Base-by-base conservation (phyloP, 2,888 invertebrate genomes). In the Calameuta pallipes region DNA sequence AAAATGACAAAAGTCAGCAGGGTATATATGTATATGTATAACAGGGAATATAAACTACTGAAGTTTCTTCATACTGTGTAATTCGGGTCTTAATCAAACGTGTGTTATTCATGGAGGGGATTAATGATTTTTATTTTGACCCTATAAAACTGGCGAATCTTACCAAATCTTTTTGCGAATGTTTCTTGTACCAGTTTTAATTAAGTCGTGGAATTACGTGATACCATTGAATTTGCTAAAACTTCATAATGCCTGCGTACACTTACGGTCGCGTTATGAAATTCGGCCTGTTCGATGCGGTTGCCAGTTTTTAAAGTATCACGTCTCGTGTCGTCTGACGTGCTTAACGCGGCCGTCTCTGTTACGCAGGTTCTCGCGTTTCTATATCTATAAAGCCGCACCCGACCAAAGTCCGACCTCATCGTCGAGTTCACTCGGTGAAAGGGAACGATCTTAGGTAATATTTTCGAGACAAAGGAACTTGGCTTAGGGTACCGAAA, bases 331-430 rank as follows among this genome's bases (percentile, higher is more conserved):
- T 81, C 83, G 81, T 79, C 81, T 81, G 83, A 82, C 81, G 81
- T 82, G 81, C 76, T 81, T 83, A 56, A 56, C 81, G 81, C 81
- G 83, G 81, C 82, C 83, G 82, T 83, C 82, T 81, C 83, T 82
- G 41, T 56, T 56, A 56, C 56, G 56, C 23, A 56, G 56, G 56
- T 56, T 56, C 56, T 56, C 56, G 23, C 15, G 56, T 56, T 56
- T 56, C 56, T 56, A 56, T 23, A 56, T 23, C 56, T 23, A 56
- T 23, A 56, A 56, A 56, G 23, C 56, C 71, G 71, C 71, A 34
- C 71, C 33, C 71, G 71, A 31, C 6, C 71, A 34, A 31, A 31
- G 31, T 34, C 31, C 71, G 31, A 33, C 71, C 31, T 71, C 71
- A 71, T 71, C 71, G 31, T 34, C 71, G 71, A 71, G 31, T 31